Evolutionary conservation across 2,888 invertebrate species (phyloP).

Genomic region (Nebria brevicollis): DNA sequence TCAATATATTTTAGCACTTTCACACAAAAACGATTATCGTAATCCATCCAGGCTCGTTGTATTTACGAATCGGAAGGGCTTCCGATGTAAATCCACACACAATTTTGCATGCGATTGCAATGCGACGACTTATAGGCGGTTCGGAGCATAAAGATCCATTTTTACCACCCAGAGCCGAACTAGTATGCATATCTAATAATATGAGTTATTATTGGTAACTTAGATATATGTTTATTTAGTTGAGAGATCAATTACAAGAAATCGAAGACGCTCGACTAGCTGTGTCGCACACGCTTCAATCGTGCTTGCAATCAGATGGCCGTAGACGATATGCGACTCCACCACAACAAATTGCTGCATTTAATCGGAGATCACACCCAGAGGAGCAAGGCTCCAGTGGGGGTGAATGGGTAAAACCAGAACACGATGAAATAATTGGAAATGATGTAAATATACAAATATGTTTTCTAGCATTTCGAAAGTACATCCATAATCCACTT

Average conservation of each 20-base stretch:
- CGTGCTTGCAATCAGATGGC: slow-evolving; percentile 85
- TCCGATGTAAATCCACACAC: slow-evolving; percentile 89
- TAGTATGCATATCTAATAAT: slow-evolving; percentile 56
- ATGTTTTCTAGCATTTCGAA: neutral
- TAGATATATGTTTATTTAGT: slow-evolving; percentile 57
- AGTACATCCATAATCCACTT: slow-evolving; percentile 14
- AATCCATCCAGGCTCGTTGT: slow-evolving; percentile 94
- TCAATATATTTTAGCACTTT: slow-evolving; percentile 68
- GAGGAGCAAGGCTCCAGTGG: slow-evolving; percentile 70
- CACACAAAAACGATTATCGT: slow-evolving; percentile 86
- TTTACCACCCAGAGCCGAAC: slow-evolving; percentile 72
- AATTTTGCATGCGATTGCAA: slow-evolving; percentile 86
- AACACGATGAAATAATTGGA: slow-evolving; percentile 76
- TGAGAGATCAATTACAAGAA: slow-evolving; percentile 77
- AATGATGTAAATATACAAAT: slow-evolving; percentile 72
- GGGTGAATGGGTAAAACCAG: slow-evolving; percentile 72
- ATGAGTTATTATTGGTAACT: slow-evolving; percentile 35
- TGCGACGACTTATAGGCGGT: slow-evolving; percentile 68
- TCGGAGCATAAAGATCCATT: slow-evolving; percentile 70
- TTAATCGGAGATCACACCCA: slow-evolving; percentile 82
- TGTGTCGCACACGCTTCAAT: slow-evolving; percentile 87
- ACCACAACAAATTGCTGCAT: slow-evolving; percentile 88
- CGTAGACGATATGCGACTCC: slow-evolving; percentile 85
- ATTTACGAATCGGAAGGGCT: slow-evolving; percentile 89
- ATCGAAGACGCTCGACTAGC: slow-evolving; percentile 86